Percentiles rank a stretch among this genome's conserved stretches.
Evolutionary conservation across 2,797 vertebrate species (phyloP).

Genomic region (Peromyscus aztecus): DNA sequence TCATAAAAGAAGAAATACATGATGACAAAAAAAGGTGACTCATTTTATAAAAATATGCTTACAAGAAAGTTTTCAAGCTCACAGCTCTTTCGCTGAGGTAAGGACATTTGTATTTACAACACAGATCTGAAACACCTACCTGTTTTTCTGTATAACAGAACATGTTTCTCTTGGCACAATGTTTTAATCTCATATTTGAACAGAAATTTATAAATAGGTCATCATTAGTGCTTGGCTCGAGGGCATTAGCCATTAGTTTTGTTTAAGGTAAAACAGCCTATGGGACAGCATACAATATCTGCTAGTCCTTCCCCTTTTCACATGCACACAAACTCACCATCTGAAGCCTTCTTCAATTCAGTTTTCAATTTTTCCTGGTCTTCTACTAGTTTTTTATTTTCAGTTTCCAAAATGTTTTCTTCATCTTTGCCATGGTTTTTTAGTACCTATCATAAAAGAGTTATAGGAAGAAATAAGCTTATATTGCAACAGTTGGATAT

Average conservation of each 20-base stretch:
- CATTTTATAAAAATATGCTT: conserved; percentile 69
- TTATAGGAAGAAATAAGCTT: conserved; percentile 63
- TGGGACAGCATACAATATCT: conserved; percentile 53
- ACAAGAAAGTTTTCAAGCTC: conserved; percentile 73
- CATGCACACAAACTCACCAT: conserved; percentile 88
- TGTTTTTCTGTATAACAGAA: conserved; percentile 75
- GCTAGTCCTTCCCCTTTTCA: conserved; percentile 42
- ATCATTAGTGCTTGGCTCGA: conserved; percentile 67
- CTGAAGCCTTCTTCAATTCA: conserved; percentile 91
- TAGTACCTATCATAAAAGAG: conserved; percentile 83
- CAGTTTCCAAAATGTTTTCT: conserved; percentile 73
- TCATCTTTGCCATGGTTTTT: conserved; percentile 78
- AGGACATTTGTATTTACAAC: conserved; percentile 76
- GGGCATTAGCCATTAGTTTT: conserved; percentile 70
- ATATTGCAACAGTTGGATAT: not conserved
- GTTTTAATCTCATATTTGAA: conserved; percentile 80
- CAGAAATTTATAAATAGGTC: conserved; percentile 77
- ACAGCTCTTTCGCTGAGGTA: conserved; percentile 72
- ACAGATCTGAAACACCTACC: conserved; percentile 71
- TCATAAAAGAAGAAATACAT: conserved; percentile 58
- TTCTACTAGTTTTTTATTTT: conserved; percentile 89
- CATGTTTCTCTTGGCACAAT: conserved; percentile 79
- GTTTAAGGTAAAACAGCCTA: conserved; percentile 80
- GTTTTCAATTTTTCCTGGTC: conserved; percentile 90
- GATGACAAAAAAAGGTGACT: conserved; percentile 62